Base-by-base conservation (phyloP, 2,797 vertebrate genomes). In the Ceyx erithaca region DNA sequence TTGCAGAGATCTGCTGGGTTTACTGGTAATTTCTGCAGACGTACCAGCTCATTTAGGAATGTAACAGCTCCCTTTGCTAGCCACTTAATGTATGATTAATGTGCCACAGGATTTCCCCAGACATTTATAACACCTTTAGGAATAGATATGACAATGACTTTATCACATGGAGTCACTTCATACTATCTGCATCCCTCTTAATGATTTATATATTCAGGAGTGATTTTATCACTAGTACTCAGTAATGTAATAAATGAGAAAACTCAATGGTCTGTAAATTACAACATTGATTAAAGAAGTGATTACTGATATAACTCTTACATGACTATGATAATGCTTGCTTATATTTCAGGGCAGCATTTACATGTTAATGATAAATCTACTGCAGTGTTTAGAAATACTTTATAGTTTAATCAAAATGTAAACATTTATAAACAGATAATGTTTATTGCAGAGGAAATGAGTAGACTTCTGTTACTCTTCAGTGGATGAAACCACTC, bases 61-160 rank as follows among this genome's bases (percentile, higher is more conserved):
- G 13, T 57, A 66, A 51, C 58, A 68, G 73, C 63, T 92, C 89
- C 90, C 70, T 35, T 89, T 85, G 95, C 96, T 95, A 91, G 62
- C 97, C 96, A 97, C 97, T 97, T 98, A 98, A 97, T 97, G 95
- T 64, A 75, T 98, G 98, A 98, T 97, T 96, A 97, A 98, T 97
- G 97, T 88, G 91, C 85, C 93, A 45, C 77, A 49, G 96, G 94
- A 98, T 97, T 93, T 97, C 97, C 96, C 96, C 87, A 82, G 98
- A 97, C 96, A 18, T 98, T 97, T 97, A 97, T 95, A 96, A 97
- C 97, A 96, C 97, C 97, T 96, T 96, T 96, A 94, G 98, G 97
- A 96, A 96, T 94, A 84, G 94, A 96, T 71, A 94, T 94, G 97
- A 98, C 94, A 72, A 96, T 86, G 95, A 93, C 93, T 95, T 95